These are phyloP conservation scores for Eriocheir sinensis DNA, from an alignment of 1,140 invertebrate genomes.

Conservation along the genomic window DNA sequence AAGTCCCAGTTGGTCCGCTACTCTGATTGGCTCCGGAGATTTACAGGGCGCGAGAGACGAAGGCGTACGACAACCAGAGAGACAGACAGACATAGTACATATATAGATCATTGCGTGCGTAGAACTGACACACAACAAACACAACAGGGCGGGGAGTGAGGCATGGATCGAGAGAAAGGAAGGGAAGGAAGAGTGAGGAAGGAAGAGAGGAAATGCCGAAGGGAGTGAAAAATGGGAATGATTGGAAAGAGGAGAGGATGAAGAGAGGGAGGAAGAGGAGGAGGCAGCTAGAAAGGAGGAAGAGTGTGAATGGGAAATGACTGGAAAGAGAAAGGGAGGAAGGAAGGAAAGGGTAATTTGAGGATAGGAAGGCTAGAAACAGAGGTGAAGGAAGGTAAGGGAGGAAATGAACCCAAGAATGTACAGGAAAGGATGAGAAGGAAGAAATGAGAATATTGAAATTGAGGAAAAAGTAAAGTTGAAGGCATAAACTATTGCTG, in stretches of 20 bases:
- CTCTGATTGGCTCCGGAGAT: too few species aligned
- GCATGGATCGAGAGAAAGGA: not conserved
- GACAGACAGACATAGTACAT: not conserved
- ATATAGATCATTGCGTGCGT: not conserved
- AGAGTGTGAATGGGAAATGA: not conserved
- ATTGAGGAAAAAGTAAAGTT: not conserved
- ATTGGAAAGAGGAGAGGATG: not conserved
- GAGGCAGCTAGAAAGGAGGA: not conserved
- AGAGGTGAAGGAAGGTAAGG: not conserved
- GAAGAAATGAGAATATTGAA: not conserved
- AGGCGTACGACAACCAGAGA: not conserved
- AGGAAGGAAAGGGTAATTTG: not conserved
- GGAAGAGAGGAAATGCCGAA: not conserved
- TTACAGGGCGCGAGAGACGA: too few species aligned
- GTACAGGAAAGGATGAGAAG: not conserved
- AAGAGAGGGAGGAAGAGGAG: slow-evolving; percentile 29
- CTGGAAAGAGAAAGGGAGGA: not conserved
- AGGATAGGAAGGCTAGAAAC: not conserved
- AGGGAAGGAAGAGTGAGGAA: not conserved
- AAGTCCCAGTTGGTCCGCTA: not conserved
- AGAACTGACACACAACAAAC: not conserved
- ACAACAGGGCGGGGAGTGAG: not conserved
- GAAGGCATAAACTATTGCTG: not conserved
- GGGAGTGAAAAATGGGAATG: not conserved
- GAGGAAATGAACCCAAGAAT: not conserved